Percentiles rank a stretch among this genome's conserved stretches.
Evolutionary conservation across 2,888 invertebrate species (phyloP).

Genomic region (Coleophora flavipennella): DNA sequence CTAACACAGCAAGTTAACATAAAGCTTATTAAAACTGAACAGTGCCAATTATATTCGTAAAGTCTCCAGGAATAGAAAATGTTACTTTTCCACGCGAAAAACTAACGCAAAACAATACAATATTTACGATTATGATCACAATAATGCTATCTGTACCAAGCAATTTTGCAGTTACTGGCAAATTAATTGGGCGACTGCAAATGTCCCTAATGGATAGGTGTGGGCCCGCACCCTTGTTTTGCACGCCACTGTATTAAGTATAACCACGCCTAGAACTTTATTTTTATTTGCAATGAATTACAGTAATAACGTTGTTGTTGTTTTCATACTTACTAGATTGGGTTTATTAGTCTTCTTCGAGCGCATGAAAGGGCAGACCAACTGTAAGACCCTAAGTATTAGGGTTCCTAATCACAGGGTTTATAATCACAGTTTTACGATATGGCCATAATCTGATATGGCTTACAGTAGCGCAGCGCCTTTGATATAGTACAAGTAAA

Average conservation of each 20-base stretch:
- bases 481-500: too few relatives aligned
- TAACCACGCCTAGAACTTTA: neutral
- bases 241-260: constrained; percentile 1
- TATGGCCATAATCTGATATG: too few relatives aligned
- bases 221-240: constrained; percentile 3
- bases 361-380: too few relatives aligned
- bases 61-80: neutral
- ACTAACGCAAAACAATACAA: neutral
- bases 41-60: too few relatives aligned
- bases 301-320: neutral
- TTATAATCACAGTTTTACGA: too few relatives aligned
- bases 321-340: neutral
- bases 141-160: neutral
- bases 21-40: too few relatives aligned
- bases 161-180: constrained; percentile 1
- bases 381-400: too few relatives aligned
- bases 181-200: constrained; percentile 6
- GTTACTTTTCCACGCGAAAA: too few relatives aligned
- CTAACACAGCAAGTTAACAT: too few relatives aligned
- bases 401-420: too few relatives aligned
- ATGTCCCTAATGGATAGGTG: constrained; percentile 6
- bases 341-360: too few relatives aligned
- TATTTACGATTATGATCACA: neutral
- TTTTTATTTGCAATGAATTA: constrained; percentile 4
- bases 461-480: too few relatives aligned